Base-by-base conservation (phyloP, 2,113 vertebrate species). In the Athene cunicularia region DNA sequence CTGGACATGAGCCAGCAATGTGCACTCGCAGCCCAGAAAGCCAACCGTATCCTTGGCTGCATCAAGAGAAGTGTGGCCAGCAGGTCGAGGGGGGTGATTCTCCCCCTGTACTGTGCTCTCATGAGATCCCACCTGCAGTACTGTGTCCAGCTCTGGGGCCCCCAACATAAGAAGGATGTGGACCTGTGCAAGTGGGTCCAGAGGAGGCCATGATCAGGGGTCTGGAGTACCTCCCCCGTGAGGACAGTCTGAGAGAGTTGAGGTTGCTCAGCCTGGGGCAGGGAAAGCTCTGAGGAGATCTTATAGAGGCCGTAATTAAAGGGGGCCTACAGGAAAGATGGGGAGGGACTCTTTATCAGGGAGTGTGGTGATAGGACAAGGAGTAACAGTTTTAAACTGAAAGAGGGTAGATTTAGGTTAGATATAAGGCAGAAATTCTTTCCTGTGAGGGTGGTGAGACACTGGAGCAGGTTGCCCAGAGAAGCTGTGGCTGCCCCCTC, bases 121-220 rank as follows among this genome's bases (percentile, higher is more conserved):
- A 7, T 47, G 67, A 75, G 59, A 47, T 28, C 27, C 47, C n/a
- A 23, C 19, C 17, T 53, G 21, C 26, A 53, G 26, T 63, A 26
- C 8, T 33, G 27, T 21, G 3, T 56, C 7, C 23, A 66, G 18
- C 12, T 58, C 50, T 56, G 9, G 12, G 15, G 14, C 8, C 32
- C 45, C 6, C 5, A 30, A 24, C 30, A 16, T 9, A 52, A n/a
- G 35, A 68, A 59, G 8, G 62, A 21, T 30, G 27, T 22, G 14
- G 45, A 26, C 10, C 21, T 52, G 5, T 26, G 60, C 6, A 24
- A 27, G 18, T 0, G 0, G 12, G 8, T 35, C 32, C 32, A 62
- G 55, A 50, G 47, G 17, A 37, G 27, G 18, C 17, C 27, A 11
- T 37, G 26, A 37, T 53, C 11, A 35, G 35, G 7, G 33, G 32